A percentile compares a stretch with the other conserved stretches of the same genome.
Conservation (phyloP, 2,113 vertebrate species). For the Neodontobutis hainanensis region DNA sequence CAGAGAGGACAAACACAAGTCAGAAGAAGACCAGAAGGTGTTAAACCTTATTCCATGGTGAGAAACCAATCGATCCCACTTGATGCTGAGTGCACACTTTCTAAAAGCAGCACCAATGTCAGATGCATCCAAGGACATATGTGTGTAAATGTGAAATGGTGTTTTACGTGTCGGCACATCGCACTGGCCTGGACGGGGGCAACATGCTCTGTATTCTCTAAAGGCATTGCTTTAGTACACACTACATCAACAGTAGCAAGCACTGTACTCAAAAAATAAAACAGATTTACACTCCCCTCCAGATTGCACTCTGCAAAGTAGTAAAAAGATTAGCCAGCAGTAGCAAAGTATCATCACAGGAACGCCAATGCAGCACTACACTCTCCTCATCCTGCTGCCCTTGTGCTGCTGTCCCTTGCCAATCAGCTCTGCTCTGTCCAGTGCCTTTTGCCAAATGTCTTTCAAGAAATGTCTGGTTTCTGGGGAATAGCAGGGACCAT, state of each 20-base stretch:
- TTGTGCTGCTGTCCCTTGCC: slow-evolving; percentile 38
- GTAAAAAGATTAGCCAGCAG: slow-evolving; percentile 52
- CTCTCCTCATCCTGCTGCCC: slow-evolving; percentile 20
- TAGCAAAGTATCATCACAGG: slow-evolving; percentile 35
- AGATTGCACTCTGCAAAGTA: slow-evolving; percentile 39
- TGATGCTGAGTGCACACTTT: slow-evolving; percentile 31
- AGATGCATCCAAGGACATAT: slow-evolving; percentile 34
- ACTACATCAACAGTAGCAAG: slow-evolving; percentile 35
- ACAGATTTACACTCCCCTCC: slow-evolving; percentile 43
- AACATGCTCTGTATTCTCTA: background rate
- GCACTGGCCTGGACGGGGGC: background rate
- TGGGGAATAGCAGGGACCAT: slow-evolving; percentile 27
- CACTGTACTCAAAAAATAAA: slow-evolving; percentile 42
- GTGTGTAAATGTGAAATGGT: slow-evolving; percentile 5
- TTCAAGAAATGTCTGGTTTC: slow-evolving; percentile 43
- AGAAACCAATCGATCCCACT: slow-evolving; percentile 29
- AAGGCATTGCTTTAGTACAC: slow-evolving; percentile 25
- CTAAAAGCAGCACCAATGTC: slow-evolving; percentile 14
- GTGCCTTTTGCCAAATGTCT: slow-evolving; percentile 45
- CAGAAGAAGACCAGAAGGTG: background rate
- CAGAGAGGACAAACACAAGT: background rate
- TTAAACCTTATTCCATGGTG: background rate
- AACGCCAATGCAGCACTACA: slow-evolving; percentile 41
- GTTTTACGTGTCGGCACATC: slow-evolving; percentile 6
- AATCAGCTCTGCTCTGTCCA: slow-evolving; percentile 21